Conservation (phyloP, 2,797 vertebrate genomes). For the Zalophus californianus region DNA sequence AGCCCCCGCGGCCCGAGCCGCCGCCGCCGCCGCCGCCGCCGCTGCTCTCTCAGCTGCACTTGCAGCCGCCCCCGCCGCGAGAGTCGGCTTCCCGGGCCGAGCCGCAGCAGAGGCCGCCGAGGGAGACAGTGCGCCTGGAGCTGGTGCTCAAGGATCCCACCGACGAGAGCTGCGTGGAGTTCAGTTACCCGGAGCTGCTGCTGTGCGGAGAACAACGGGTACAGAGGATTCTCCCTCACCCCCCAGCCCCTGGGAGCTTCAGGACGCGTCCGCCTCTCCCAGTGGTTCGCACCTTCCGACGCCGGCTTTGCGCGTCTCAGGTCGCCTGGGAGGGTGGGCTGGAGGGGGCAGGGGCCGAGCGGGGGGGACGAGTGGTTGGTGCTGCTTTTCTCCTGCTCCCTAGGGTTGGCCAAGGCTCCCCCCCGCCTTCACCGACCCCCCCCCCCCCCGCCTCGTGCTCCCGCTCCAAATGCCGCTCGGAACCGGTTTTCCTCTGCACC, state of each 20-base stretch:
- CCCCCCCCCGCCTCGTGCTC: neutral
- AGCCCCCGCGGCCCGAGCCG: constrained; percentile 86
- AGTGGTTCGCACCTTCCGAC: constrained; percentile 41
- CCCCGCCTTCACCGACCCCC: neutral
- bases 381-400: neutral
- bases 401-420: neutral
- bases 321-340: constrained; percentile 16
- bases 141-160: constrained; percentile 94
- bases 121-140: constrained; percentile 93
- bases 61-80: constrained; percentile 76
- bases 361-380: neutral
- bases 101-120: constrained; percentile 81
- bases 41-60: constrained; percentile 77
- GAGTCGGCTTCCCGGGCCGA: constrained; percentile 83
- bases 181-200: constrained; percentile 96
- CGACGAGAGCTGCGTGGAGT: constrained; percentile 95
- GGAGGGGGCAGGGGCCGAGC: neutral
- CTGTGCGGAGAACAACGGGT: constrained; percentile 88
- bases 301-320: neutral
- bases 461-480: neutral
- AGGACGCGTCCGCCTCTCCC: constrained; percentile 2
- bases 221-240: constrained; percentile 73
- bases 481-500: constrained; percentile 32
- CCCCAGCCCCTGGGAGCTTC: constrained; percentile 35
- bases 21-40: constrained; percentile 83